Percentiles rank a stretch among this genome's conserved stretches.
phyloP scores from a whole-genome alignment of 2,888 invertebrate species.

The Erebia ligea region DNA sequence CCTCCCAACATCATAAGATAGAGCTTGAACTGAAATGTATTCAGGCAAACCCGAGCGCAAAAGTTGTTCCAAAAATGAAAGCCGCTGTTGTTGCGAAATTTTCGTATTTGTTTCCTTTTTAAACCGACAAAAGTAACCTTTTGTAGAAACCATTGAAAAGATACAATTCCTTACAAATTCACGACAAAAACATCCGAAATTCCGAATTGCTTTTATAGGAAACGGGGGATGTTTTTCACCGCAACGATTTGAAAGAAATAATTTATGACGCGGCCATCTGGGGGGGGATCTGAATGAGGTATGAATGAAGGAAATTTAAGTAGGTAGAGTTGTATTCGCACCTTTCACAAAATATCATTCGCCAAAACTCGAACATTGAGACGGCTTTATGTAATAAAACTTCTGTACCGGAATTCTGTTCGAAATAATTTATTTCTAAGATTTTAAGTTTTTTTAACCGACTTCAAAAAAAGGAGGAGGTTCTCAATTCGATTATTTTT shows the following conservation, averaged over 20 bases:
- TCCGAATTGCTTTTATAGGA: constrained; percentile 22
- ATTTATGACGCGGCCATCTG: constrained; percentile 49
- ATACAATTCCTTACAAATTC: constrained; percentile 23
- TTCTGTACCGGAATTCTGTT: background rate
- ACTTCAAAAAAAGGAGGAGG: too few species aligned
- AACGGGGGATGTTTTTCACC: constrained; percentile 32
- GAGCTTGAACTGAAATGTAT: background rate
- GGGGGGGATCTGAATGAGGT: constrained; percentile 22
- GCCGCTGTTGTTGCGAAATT: background rate
- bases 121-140: constrained; percentile 9
- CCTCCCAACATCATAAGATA: too few species aligned
- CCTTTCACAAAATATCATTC: constrained; percentile 45
- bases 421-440: too few species aligned
- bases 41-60: background rate
- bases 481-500: too few species aligned
- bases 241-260: constrained; percentile 41
- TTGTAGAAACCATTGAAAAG: constrained; percentile 17
- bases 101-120: constrained; percentile 6
- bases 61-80: background rate
- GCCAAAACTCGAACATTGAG: constrained; percentile 30
- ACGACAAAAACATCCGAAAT: constrained; percentile 24
- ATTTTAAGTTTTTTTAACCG: too few species aligned
- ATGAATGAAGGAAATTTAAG: constrained; percentile 38
- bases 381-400: constrained; percentile 36
- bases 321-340: constrained; percentile 42